Conservation (phyloP, 2,113 vertebrate species). For the Zapornia atra region DNA sequence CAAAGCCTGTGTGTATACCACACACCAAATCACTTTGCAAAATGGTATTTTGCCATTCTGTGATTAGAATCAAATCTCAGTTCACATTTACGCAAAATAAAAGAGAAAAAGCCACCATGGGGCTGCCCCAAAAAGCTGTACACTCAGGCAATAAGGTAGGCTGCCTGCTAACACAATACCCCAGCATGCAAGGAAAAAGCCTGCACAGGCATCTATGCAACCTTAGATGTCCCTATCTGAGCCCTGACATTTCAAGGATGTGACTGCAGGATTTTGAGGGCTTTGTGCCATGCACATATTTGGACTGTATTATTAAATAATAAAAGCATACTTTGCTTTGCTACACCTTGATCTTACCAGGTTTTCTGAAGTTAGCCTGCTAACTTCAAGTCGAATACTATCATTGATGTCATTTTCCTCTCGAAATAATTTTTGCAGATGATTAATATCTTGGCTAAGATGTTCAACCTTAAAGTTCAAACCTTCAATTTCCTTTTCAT, state of each 20-base stretch:
- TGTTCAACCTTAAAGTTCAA: conserved; percentile 87
- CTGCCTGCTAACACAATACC: neutral
- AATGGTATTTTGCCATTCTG: neutral
- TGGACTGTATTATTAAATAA: neutral
- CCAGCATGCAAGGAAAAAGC: neutral
- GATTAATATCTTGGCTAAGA: conserved; percentile 88
- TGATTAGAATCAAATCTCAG: neutral
- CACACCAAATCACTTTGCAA: neutral
- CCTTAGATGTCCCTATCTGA: neutral
- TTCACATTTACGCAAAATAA: neutral
- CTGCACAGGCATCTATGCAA: neutral
- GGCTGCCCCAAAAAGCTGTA: neutral
- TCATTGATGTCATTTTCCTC: conserved; percentile 90
- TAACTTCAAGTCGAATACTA: conserved; percentile 86
- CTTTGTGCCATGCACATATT: neutral
- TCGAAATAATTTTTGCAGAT: conserved; percentile 88
- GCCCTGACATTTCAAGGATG: neutral
- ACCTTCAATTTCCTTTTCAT: conserved; percentile 86
- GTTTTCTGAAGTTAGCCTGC: conserved; percentile 89
- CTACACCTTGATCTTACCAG: conserved; percentile 71
- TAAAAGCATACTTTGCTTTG: neutral
- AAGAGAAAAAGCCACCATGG: neutral
- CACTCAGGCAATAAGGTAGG: rapidly evolving
- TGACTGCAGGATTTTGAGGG: neutral
- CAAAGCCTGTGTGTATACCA: neutral